Conservation (phyloP, 2,888 invertebrate genomes). For the Vandiemenella viatica region DNA sequence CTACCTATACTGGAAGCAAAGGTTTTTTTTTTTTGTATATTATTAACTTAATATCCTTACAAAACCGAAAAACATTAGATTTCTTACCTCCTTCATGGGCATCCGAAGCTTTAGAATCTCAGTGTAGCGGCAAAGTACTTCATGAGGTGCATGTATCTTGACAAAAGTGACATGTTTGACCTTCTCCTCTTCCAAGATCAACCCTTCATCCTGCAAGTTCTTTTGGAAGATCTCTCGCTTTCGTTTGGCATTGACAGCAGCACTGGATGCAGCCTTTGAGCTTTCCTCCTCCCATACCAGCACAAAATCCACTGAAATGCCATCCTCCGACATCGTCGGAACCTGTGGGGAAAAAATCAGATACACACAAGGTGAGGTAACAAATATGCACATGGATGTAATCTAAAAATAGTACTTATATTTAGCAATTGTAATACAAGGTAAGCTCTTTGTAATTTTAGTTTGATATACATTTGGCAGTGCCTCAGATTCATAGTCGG, state of each 20-base stretch:
- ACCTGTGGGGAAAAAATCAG: too few species aligned
- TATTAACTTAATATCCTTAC: too few species aligned
- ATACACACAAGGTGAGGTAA: too few species aligned
- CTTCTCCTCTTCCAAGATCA: slow-evolving; percentile 44
- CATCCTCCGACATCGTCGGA: slow-evolving; percentile 34
- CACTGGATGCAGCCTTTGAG: slow-evolving; percentile 7
- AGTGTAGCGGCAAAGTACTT: slow-evolving; percentile 54
- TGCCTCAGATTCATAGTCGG: too few species aligned
- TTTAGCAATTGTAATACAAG: too few species aligned
- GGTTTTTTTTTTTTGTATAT: too few species aligned
- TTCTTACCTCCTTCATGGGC: slow-evolving; percentile 56
- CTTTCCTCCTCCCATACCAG: slow-evolving; percentile 37
- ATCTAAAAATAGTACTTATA: too few species aligned
- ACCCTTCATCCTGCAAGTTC: slow-evolving; percentile 34
- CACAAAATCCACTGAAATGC: slow-evolving; percentile 42
- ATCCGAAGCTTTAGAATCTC: slow-evolving; percentile 62
- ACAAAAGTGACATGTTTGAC: slow-evolving; percentile 45
- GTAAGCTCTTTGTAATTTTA: too few species aligned
- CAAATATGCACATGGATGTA: too few species aligned
- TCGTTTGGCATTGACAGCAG: slow-evolving; percentile 15
- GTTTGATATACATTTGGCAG: too few species aligned
- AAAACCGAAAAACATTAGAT: too few species aligned
- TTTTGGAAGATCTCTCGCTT: slow-evolving; percentile 30
- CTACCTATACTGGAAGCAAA: too few species aligned
- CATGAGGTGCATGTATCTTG: slow-evolving; percentile 57